These are phyloP conservation scores for Argentina silus DNA, from an alignment of 2,797 vertebrate species.

Conservation along the genomic window DNA sequence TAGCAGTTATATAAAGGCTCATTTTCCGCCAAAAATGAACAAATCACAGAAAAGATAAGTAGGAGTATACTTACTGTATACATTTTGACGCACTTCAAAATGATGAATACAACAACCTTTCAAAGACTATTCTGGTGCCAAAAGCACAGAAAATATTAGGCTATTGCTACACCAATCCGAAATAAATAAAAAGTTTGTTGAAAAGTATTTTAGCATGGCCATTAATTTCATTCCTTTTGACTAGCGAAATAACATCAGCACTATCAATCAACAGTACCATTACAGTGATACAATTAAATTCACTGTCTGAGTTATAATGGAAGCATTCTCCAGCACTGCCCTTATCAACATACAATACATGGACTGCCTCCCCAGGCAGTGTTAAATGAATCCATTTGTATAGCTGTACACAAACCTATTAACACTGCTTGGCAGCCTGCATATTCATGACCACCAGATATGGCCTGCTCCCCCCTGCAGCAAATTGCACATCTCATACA, in stretches of 20 bases:
- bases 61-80: neutral
- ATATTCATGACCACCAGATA: no score
- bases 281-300: neutral
- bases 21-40: neutral
- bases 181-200: neutral
- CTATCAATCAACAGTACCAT: neutral
- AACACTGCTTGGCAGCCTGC: neutral
- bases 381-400: neutral
- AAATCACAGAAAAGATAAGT: neutral
- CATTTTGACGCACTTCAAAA: neutral
- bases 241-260: neutral
- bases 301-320: neutral
- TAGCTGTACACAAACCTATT: neutral
- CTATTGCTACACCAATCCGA: neutral
- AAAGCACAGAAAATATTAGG: neutral
- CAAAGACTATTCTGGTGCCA: neutral
- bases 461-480: no score
- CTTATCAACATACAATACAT: neutral
- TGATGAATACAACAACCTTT: neutral
- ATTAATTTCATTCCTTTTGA: neutral
- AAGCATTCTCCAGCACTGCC: neutral
- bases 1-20: neutral
- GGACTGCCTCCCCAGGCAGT: neutral
- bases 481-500: no score
- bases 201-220: neutral